Evolutionary conservation across 30 jellyfish, hydroid and myxozoan species (phyloP).

Genomic region (Cassiopea andromeda): DNA sequence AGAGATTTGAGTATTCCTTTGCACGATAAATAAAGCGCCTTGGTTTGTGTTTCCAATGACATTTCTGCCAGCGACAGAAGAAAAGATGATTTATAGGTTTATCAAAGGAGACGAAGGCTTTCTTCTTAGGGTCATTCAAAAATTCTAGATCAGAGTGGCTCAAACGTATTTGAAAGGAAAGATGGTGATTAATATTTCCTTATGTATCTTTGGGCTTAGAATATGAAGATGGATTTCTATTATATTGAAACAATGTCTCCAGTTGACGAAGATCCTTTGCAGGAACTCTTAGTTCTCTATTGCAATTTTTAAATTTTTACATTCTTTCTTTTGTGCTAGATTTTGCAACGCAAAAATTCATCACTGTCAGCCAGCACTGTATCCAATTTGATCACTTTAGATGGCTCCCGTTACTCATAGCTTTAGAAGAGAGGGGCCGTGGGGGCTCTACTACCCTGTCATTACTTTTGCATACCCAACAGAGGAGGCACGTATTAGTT

Average conservation of each 20-base stretch:
- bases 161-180: not conserved
- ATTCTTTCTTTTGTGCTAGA: not conserved
- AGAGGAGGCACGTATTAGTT: too few relatives aligned
- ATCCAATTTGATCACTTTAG: not conserved
- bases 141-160: not conserved
- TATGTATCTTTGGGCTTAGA: not conserved
- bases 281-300: not conserved
- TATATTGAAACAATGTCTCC: not conserved
- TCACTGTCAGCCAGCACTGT: not conserved
- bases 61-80: not conserved
- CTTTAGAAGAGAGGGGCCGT: too few relatives aligned
- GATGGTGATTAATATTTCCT: not conserved
- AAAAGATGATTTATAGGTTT: not conserved
- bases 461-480: too few relatives aligned
- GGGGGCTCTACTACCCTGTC: too few relatives aligned
- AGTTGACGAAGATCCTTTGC: not conserved
- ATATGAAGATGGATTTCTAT: not conserved
- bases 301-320: not conserved
- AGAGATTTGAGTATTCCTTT: not conserved
- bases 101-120: not conserved
- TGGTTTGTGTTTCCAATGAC: not conserved
- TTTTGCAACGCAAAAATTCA: not conserved
- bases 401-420: too few relatives aligned
- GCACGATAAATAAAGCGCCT: not conserved
- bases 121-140: not conserved